Base-by-base conservation (phyloP, 2,113 vertebrate species). In the Gyps fulvus region DNA sequence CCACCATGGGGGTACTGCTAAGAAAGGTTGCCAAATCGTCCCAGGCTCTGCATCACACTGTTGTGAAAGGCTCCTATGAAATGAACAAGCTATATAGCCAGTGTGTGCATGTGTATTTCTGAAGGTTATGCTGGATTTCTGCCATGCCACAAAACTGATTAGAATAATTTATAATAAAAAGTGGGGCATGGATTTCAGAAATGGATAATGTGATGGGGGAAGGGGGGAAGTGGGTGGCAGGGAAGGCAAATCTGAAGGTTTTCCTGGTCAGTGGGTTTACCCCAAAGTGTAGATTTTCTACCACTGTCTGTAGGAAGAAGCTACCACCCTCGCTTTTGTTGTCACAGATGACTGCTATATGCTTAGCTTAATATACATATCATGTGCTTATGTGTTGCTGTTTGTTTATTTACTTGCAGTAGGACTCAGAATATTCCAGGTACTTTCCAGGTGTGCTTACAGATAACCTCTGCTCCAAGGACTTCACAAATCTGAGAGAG, bases 51-150 rank as follows among this genome's bases (percentile, higher is more conserved):
- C 66, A 88, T 15, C 50, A 62, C 38, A 23, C 18, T 83, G 50
- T 74, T 67, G 65, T 54, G 58, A 40, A 83, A 70, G 47, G 57
- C 62, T 90, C 13, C 45, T 63, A 0, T 69, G 57, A 89, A 71
- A 69, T 50, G 50, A 87, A 89, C 43, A 50, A 57, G 10, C 52
- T 89, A 1, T 40, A 29, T 14, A 62, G 45, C 45, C 45, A 14
- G 38, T 6, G 11, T 77, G 29, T 49, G 42, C 67, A 20, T 31
- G 10, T 7, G 0, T 66, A 25, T 83, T 93, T 95, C 62, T 82
- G 89, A 81, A 96, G 83, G 66, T 89, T 95, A n/a, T 66, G 50
- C 77, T 97, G 94, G 70, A 92, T 96, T 97, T 92, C 63, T 97
- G 94, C 93, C 74, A 52, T 42, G 52, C 67, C 86, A 93, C 81